A percentile compares a stretch with the other conserved stretches of the same genome.
These are phyloP conservation scores for Sicus ferrugineus DNA, from an alignment of 2,888 invertebrate genomes.

Conservation along the genomic window DNA sequence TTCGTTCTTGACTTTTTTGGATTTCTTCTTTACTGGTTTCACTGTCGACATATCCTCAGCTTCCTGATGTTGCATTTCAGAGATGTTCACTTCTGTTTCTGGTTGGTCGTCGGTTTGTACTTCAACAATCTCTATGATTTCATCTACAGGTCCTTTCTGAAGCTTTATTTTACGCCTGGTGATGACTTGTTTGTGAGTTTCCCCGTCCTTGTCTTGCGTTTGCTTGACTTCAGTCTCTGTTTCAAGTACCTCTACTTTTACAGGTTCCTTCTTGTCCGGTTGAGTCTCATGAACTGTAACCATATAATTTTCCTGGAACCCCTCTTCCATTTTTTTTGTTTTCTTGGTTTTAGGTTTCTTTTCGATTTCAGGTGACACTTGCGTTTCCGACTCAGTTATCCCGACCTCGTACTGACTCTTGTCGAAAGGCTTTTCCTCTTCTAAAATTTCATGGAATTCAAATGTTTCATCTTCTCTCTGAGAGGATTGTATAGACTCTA, in stretches of 20 bases:
- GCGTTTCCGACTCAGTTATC: too few species aligned
- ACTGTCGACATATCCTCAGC: conserved; percentile 57
- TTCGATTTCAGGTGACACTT: too few species aligned
- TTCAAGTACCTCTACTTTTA: conserved; percentile 40
- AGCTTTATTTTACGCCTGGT: conserved; percentile 64
- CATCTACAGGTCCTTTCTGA: conserved; percentile 60
- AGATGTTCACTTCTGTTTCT: conserved; percentile 56
- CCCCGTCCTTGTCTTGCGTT: conserved; percentile 53
- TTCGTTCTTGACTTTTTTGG: conserved; percentile 56
- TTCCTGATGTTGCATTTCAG: conserved; percentile 52
- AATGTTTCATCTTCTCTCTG: conserved; percentile 36
- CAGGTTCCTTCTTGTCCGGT: conserved; percentile 36
- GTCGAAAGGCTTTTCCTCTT: conserved; percentile 41
- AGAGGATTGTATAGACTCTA: conserved; percentile 44
- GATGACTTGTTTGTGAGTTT: conserved; percentile 60
- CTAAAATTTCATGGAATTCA: conserved; percentile 26
- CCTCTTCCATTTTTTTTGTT: conserved; percentile 2
- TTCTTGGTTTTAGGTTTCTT: conserved; percentile 34
- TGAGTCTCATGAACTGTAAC: conserved; percentile 62
- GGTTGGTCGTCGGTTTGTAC: conserved; percentile 57
- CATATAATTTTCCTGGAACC: conserved; percentile 43
- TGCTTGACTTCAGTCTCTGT: conserved; percentile 42
- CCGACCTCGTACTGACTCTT: too few species aligned
- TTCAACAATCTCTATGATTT: conserved; percentile 61
- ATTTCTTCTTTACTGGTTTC: conserved; percentile 56